phyloP scores from a whole-genome alignment of 2,888 invertebrate genomes.

The Odontocolon sp. region DNA sequence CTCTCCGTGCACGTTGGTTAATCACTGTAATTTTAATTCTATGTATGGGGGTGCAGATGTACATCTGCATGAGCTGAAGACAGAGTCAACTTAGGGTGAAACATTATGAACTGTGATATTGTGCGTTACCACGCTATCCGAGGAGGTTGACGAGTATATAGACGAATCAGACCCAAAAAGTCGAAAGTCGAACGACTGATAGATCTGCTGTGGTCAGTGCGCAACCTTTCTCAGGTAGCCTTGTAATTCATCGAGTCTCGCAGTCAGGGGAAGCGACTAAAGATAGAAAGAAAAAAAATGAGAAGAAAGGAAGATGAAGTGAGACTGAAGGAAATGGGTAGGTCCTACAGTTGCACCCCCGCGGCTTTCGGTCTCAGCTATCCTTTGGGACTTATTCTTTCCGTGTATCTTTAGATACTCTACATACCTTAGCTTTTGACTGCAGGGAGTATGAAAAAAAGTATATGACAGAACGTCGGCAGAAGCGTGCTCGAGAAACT shows the following conservation, averaged over 20 bases:
- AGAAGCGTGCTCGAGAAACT: slow-evolving; percentile 16
- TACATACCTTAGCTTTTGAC: slow-evolving; percentile 9
- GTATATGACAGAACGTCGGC: neutral
- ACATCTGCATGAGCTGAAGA: too few relatives aligned
- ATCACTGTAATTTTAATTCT: too few relatives aligned
- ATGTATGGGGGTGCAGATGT: too few relatives aligned
- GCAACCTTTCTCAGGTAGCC: slow-evolving; percentile 62
- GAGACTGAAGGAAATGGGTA: slow-evolving; percentile 29
- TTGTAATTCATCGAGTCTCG: slow-evolving; percentile 63
- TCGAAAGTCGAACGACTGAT: slow-evolving; percentile 60
- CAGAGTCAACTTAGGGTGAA: too few relatives aligned
- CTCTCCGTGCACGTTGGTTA: too few relatives aligned
- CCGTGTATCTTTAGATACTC: slow-evolving; percentile 20
- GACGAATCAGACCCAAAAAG: slow-evolving; percentile 37
- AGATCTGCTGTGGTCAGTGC: slow-evolving; percentile 12
- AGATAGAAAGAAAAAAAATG: slow-evolving; percentile 6
- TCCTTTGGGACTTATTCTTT: slow-evolving; percentile 14
- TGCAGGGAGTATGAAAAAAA: slow-evolving; percentile 8
- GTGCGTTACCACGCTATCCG: too few relatives aligned
- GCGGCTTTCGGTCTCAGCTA: slow-evolving; percentile 54
- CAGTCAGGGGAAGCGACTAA: slow-evolving; percentile 24
- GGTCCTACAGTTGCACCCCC: slow-evolving; percentile 58
- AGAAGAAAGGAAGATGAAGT: neutral
- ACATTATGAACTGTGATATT: too few relatives aligned
- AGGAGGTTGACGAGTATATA: slow-evolving; percentile 8